Evolutionary conservation across 2,797 vertebrate species (phyloP).

Genomic region (Glyptemys insculpta): DNA sequence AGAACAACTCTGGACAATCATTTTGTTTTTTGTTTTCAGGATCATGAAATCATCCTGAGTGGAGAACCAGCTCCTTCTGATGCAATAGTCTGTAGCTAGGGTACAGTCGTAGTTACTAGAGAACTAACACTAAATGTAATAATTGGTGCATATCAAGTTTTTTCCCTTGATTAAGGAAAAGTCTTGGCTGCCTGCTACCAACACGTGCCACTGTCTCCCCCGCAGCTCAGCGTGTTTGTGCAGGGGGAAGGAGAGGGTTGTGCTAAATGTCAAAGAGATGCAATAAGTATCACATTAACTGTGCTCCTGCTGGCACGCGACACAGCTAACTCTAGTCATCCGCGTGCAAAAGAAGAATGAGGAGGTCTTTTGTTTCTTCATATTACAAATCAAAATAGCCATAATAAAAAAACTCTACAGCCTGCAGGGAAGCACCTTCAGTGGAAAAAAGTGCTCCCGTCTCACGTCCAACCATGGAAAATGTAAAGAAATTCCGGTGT

Average conservation of each 20-base stretch:
- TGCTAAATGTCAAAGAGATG: too few relatives aligned
- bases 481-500: neutral
- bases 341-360: neutral
- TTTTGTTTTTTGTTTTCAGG: neutral
- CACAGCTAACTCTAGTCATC: neutral
- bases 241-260: too few relatives aligned
- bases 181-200: too few relatives aligned
- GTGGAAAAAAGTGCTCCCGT: neutral
- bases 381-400: neutral
- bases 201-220: too few relatives aligned
- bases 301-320: neutral
- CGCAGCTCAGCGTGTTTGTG: too few relatives aligned
- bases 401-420: neutral
- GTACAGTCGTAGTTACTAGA: neutral
- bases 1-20: neutral
- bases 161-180: too few relatives aligned
- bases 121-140: neutral
- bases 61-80: neutral
- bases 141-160: neutral
- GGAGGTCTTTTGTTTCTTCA: neutral
- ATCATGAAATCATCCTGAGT: neutral
- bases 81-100: neutral
- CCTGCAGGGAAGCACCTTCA: neutral
- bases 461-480: neutral
- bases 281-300: too few relatives aligned